A percentile compares a stretch with the other conserved stretches of the same genome.
Conservation (phyloP, 2,113 vertebrate genomes). For the Hydrolagus affinis region DNA sequence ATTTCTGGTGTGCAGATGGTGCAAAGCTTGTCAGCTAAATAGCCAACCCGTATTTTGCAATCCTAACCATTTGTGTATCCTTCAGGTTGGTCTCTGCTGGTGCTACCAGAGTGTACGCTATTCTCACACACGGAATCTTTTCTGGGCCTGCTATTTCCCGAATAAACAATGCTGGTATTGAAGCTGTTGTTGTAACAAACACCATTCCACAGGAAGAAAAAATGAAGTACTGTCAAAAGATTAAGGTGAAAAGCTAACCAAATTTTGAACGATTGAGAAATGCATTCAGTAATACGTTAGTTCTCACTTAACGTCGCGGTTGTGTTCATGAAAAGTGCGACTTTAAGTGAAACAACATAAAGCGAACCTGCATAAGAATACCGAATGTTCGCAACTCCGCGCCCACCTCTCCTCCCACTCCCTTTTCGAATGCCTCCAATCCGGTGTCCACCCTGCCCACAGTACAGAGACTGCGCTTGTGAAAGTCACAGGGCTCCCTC, state of each 20-base stretch:
- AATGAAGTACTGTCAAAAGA: constrained; percentile 86
- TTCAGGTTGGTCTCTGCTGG: constrained; percentile 77
- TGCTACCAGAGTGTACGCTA: constrained; percentile 85
- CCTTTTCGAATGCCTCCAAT: too few relatives aligned
- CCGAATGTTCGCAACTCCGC: too few relatives aligned
- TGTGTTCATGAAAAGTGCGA: too few relatives aligned
- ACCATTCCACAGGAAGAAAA: constrained; percentile 94
- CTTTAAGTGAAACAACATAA: too few relatives aligned
- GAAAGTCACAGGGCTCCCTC: too few relatives aligned
- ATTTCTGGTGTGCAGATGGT: background rate
- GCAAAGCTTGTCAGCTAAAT: too few relatives aligned
- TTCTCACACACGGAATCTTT: constrained; percentile 90
- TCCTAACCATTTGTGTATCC: background rate
- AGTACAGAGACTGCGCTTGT: too few relatives aligned
- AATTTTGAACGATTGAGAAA: background rate
- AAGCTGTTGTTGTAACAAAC: constrained; percentile 91
- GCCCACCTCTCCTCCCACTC: too few relatives aligned
- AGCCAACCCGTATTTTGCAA: too few relatives aligned
- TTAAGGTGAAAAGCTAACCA: constrained; percentile 64
- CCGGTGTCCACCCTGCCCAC: too few relatives aligned
- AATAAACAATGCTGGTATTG: constrained; percentile 82
- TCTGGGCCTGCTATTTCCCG: constrained; percentile 88
- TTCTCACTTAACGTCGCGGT: too few relatives aligned
- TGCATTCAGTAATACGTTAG: background rate
- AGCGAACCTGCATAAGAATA: too few relatives aligned